These are phyloP conservation scores for Drosophila infuscata DNA, from an alignment of 2,888 invertebrate species.

Conservation along the genomic window DNA sequence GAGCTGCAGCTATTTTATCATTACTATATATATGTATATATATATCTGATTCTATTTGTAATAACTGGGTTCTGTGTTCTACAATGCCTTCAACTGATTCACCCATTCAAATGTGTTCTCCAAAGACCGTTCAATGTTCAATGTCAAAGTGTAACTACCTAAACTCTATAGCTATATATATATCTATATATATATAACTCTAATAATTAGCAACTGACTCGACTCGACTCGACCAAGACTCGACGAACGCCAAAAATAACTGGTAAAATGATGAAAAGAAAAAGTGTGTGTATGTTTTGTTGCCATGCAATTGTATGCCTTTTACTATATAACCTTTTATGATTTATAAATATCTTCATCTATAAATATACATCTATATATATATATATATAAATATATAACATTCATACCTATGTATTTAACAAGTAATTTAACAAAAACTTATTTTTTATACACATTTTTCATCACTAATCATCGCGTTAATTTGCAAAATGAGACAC, in stretches of 20 bases:
- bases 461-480: constrained; percentile 32
- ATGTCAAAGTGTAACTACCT: constrained; percentile 19
- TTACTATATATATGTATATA: constrained; percentile 10
- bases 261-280: constrained; percentile 42
- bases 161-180: constrained; percentile 12
- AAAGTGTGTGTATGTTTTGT: constrained; percentile 79
- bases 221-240: constrained; percentile 40
- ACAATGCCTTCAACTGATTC: constrained; percentile 6
- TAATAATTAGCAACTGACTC: constrained; percentile 45
- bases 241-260: constrained; percentile 33
- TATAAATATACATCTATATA: constrained; percentile 5
- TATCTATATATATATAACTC: constrained; percentile 1
- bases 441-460: not conserved
- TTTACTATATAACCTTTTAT: constrained; percentile 66
- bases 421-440: not conserved
- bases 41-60: constrained; percentile 17
- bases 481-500: constrained; percentile 1
- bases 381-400: not conserved
- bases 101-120: not conserved
- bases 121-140: constrained; percentile 21
- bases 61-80: constrained; percentile 26
- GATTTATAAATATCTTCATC: constrained; percentile 34
- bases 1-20: constrained; percentile 37
- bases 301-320: constrained; percentile 78
- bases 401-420: constrained; percentile 7